These are phyloP conservation scores for Platerodrilus igneus DNA, from an alignment of 2,888 invertebrate species.

Conservation along the genomic window DNA sequence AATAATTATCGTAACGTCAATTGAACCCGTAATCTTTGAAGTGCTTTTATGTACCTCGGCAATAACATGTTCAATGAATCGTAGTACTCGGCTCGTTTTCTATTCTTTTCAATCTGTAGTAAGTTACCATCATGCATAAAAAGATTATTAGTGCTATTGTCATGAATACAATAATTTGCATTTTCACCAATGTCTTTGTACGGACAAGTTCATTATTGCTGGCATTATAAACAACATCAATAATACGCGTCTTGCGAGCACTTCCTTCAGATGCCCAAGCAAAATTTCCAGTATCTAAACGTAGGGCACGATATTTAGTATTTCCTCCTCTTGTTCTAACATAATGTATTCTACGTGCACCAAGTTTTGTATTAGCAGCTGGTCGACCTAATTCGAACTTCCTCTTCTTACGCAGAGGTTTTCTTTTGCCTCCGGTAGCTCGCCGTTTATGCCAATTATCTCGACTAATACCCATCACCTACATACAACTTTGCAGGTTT, in stretches of 20 bases:
- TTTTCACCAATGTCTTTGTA: conserved; percentile 99
- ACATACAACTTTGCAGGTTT: no score
- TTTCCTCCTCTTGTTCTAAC: conserved; percentile 97
- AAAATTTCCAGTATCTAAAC: conserved; percentile 95
- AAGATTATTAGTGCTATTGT: conserved; percentile 98
- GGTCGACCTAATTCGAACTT: conserved; percentile 99
- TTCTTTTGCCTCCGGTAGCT: conserved; percentile 97
- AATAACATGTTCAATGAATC: no score
- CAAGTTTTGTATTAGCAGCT: conserved; percentile 98
- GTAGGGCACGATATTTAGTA: conserved; percentile 90
- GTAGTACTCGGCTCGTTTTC: no score
- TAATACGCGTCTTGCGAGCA: conserved; percentile 94
- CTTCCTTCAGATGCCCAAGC: conserved; percentile 98
- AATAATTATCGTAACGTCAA: no score
- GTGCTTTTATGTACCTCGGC: no score
- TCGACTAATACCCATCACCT: conserved; percentile 89
- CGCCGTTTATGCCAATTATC: conserved; percentile 99
- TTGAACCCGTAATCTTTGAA: no score
- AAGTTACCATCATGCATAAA: no score
- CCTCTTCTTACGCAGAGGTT: conserved; percentile 98
- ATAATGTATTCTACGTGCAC: conserved; percentile 85
- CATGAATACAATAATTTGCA: conserved; percentile 94
- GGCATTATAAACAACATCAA: conserved; percentile 99
- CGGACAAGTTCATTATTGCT: conserved; percentile 99
- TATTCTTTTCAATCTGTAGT: no score